Conservation (phyloP, 2,888 invertebrate species). For the Chrysomela aeneicollis region DNA sequence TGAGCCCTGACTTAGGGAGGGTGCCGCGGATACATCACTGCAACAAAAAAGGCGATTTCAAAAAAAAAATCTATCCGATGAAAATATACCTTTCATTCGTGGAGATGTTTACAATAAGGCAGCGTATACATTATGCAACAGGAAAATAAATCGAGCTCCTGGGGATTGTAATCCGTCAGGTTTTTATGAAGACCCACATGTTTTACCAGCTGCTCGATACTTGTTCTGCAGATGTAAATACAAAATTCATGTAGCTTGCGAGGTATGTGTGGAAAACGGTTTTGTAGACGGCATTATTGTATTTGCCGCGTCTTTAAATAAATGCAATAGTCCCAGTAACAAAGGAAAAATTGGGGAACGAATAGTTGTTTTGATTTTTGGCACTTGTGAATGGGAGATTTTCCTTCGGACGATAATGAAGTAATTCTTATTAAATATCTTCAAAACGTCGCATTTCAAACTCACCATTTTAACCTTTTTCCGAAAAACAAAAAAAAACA, state of each 20-base stretch:
- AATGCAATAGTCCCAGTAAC: no score
- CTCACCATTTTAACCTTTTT: no score
- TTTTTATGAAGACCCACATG: conserved; percentile 5
- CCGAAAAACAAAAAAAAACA: no score
- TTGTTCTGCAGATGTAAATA: conserved; percentile 7
- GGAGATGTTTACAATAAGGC: not conserved
- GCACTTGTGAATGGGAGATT: no score
- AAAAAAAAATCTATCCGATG: no score
- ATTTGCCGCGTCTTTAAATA: no score
- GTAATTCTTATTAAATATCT: no score
- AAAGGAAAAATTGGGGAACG: no score
- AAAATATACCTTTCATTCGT: not conserved
- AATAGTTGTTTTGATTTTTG: no score
- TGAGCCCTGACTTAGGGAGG: conserved; percentile 68
- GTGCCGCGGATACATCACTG: conserved; percentile 70
- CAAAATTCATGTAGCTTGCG: not conserved
- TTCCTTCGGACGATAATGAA: no score
- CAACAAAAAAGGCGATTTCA: conserved; percentile 55
- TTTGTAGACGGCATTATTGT: not conserved
- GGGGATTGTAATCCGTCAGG: not conserved
- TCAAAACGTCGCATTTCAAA: no score
- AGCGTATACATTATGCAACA: not conserved
- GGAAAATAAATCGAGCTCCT: conserved; percentile 3
- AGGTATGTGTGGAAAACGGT: not conserved
- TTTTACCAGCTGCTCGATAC: conserved; percentile 3